Evolutionary conservation across 2,888 invertebrate species (phyloP).

Genomic region (Caenorhabditis uteleia): DNA sequence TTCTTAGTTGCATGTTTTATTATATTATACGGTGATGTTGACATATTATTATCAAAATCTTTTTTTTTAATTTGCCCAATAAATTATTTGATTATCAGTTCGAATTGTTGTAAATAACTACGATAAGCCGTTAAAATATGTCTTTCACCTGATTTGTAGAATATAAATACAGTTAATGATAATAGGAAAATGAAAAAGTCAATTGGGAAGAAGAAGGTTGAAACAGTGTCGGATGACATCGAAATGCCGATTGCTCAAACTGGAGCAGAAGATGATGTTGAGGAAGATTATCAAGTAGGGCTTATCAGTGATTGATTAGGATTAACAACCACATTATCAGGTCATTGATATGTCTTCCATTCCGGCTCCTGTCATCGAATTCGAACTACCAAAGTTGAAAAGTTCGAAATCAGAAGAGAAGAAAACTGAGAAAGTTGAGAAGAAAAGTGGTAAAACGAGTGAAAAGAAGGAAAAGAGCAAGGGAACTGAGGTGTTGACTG

Average conservation of each 20-base stretch:
- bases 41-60: too few species aligned
- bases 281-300: constrained; percentile 26
- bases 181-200: background rate
- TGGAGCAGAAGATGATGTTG: constrained; percentile 19
- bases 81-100: too few species aligned
- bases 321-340: background rate
- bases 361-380: constrained; percentile 33
- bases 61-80: too few species aligned
- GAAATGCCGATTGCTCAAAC: constrained; percentile 19
- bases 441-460: background rate
- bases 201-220: background rate
- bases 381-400: constrained; percentile 29
- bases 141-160: background rate
- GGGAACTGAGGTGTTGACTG: constrained; percentile 17
- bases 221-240: constrained; percentile 1
- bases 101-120: too few species aligned
- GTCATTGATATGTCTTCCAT: constrained; percentile 27
- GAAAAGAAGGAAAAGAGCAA: background rate
- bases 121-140: background rate
- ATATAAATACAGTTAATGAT: background rate
- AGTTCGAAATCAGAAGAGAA: background rate
- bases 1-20: too few species aligned
- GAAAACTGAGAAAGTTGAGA: background rate
- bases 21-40: too few species aligned
- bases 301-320: background rate